phyloP scores from a whole-genome alignment of 2,888 invertebrate genomes.

The Drosophila robusta region DNA sequence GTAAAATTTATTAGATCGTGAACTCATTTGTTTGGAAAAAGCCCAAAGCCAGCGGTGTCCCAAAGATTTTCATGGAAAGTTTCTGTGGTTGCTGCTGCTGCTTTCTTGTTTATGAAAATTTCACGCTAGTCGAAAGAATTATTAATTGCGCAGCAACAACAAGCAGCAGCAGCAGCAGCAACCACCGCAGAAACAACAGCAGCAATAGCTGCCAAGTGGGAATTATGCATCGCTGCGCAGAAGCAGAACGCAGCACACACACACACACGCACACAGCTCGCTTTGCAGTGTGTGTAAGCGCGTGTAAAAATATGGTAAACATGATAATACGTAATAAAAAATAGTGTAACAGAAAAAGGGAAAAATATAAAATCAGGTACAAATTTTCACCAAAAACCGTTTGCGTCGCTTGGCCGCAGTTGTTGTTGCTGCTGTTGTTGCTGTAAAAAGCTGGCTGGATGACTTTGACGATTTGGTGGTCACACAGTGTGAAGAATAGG shows the following conservation, averaged over 20 bases:
- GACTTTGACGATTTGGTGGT: constrained; percentile 78
- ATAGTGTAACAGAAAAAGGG: constrained; percentile 71
- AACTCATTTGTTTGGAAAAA: constrained; percentile 55
- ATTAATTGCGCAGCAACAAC: constrained; percentile 76
- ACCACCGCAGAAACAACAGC: constrained; percentile 57
- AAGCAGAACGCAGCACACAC: constrained; percentile 77
- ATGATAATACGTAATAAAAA: constrained; percentile 76
- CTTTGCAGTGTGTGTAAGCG: constrained; percentile 66
- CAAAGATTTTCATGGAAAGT: constrained; percentile 75
- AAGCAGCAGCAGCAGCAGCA: constrained; percentile 40
- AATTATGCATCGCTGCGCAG: constrained; percentile 84
- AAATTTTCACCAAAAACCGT: constrained; percentile 79
- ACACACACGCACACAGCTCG: constrained; percentile 22
- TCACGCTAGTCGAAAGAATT: constrained; percentile 78
- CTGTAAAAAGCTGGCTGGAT: constrained; percentile 58
- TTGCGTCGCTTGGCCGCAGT: constrained; percentile 68
- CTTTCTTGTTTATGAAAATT: constrained; percentile 72
- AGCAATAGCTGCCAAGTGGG: constrained; percentile 70
- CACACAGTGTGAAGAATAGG: constrained; percentile 79
- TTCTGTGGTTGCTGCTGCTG: constrained; percentile 62
- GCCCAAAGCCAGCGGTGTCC: constrained; percentile 53
- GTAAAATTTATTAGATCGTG: constrained; percentile 68
- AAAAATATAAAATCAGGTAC: constrained; percentile 79
- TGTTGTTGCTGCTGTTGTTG: constrained; percentile 39
- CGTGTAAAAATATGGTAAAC: constrained; percentile 79